These are phyloP conservation scores for Palythoa grandiflora DNA, from an alignment of 92 coral and sea anemone genomes.

Conservation along the genomic window DNA sequence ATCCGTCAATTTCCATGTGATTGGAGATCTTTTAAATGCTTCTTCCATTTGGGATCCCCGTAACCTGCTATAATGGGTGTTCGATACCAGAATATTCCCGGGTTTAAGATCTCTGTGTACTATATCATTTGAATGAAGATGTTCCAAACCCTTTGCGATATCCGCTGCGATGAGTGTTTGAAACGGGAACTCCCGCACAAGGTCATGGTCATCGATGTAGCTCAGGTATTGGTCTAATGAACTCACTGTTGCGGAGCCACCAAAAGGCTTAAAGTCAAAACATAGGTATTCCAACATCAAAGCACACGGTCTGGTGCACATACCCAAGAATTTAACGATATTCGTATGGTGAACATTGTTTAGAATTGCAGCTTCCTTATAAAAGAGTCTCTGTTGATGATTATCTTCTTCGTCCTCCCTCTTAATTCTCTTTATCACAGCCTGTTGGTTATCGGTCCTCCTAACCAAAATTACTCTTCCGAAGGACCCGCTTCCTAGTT, in stretches of 20 bases:
- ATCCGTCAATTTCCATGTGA: constrained; percentile 4
- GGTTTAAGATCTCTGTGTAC: constrained; percentile 31
- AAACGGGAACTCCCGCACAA: constrained; percentile 27
- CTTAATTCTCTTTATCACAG: constrained; percentile 46
- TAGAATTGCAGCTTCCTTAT: constrained; percentile 56
- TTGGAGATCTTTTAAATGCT: background rate
- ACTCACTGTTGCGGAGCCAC: constrained; percentile 22
- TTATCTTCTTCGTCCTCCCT: constrained; percentile 37
- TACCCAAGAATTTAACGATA: constrained; percentile 32
- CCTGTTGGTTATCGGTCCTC: constrained; percentile 24
- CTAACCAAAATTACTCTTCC: constrained; percentile 44
- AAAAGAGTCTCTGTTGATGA: constrained; percentile 26
- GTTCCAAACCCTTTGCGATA: constrained; percentile 10
- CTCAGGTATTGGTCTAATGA: constrained; percentile 19
- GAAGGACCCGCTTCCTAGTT: constrained; percentile 54
- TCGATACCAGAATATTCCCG: constrained; percentile 6
- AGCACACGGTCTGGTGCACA: constrained; percentile 24
- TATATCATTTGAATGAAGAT: constrained; percentile 12
- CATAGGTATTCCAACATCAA: constrained; percentile 37
- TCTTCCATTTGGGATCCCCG: background rate
- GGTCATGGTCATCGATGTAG: constrained; percentile 34
- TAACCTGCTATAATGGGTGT: constrained; percentile 10
- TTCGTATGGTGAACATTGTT: constrained; percentile 1
- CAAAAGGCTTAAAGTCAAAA: constrained; percentile 48
- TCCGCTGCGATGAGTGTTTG: constrained; percentile 23